phyloP scores from a whole-genome alignment of 2,797 vertebrate species.

The Xiphorhynchus erythropygius region DNA sequence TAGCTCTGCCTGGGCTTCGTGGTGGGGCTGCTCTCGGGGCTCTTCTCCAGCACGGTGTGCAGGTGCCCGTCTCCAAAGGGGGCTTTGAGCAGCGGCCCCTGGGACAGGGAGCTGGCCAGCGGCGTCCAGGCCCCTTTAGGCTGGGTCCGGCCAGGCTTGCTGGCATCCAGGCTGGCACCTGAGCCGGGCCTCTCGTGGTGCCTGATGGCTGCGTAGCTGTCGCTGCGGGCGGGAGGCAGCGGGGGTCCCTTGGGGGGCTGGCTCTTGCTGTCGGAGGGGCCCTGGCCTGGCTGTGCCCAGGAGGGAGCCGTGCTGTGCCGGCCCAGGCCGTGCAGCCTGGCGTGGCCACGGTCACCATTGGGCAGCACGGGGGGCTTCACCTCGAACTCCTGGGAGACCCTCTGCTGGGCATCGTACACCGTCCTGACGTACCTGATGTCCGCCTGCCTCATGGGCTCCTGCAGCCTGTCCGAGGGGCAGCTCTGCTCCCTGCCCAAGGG shows the following conservation, averaged over 20 bases:
- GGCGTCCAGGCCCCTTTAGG: conserved; percentile 82
- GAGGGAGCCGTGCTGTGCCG: conserved; percentile 75
- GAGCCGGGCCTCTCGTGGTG: conserved; percentile 89
- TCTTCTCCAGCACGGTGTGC: conserved; percentile 92
- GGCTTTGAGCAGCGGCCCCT: conserved; percentile 66
- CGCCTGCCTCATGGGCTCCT: conserved; percentile 84
- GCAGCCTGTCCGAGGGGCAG: conserved; percentile 81
- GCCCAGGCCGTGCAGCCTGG: conserved; percentile 62
- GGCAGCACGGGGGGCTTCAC: conserved; percentile 78
- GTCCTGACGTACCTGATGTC: conserved; percentile 86
- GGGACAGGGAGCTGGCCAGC: conserved; percentile 73
- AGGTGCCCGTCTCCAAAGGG: conserved; percentile 85
- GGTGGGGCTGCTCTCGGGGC: conserved; percentile 91
- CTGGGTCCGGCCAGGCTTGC: conserved; percentile 76
- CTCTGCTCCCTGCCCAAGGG: conserved; percentile 81
- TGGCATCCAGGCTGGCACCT: conserved; percentile 85
- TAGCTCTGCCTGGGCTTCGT: conserved; percentile 84
- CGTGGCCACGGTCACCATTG: conserved; percentile 41
- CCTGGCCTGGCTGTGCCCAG: conserved; percentile 70
- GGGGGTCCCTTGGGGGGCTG: conserved; percentile 78
- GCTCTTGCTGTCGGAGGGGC: conserved; percentile 75
- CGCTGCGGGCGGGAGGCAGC: conserved; percentile 87
- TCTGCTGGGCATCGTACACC: conserved; percentile 83
- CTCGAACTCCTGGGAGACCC: conserved; percentile 86
- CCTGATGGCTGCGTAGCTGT: conserved; percentile 88